Percentiles rank a stretch among this genome's conserved stretches.
Evolutionary conservation across 2,113 vertebrate species (phyloP).

Genomic region (Irena cyanogastra): DNA sequence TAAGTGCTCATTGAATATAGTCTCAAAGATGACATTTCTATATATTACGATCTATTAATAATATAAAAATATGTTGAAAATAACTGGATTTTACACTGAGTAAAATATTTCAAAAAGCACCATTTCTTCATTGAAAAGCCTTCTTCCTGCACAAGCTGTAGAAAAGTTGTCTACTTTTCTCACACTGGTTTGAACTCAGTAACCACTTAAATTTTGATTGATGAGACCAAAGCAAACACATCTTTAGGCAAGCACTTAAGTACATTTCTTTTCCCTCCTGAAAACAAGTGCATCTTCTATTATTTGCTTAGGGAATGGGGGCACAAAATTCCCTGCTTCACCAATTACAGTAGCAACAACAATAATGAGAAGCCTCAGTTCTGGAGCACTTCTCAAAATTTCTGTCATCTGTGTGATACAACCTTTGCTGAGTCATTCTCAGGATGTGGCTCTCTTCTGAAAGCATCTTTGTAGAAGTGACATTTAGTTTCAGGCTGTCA

Average conservation of each 20-base stretch:
- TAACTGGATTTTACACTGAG: neutral
- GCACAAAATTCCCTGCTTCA: neutral
- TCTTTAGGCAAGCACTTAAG: neutral
- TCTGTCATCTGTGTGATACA: neutral
- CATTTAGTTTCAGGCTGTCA: neutral
- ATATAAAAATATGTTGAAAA: neutral
- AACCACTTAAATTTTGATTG: neutral
- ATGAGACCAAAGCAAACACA: neutral
- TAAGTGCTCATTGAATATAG: neutral
- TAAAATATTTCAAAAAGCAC: neutral
- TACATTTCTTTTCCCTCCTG: neutral
- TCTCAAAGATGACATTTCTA: neutral
- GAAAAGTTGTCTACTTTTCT: neutral
- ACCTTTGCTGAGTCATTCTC: neutral
- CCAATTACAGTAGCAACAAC: neutral
- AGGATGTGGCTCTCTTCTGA: neutral
- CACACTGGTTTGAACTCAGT: neutral
- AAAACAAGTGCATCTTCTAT: neutral
- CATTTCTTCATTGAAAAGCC: neutral
- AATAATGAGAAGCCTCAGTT: neutral
- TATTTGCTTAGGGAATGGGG: neutral
- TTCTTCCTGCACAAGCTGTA: neutral
- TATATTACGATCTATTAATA: neutral
- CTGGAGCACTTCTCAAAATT: neutral
- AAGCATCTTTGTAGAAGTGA: slow-evolving; percentile 6